These are phyloP conservation scores for Seira musarum DNA, from an alignment of 2,888 invertebrate genomes.

Conservation along the genomic window DNA sequence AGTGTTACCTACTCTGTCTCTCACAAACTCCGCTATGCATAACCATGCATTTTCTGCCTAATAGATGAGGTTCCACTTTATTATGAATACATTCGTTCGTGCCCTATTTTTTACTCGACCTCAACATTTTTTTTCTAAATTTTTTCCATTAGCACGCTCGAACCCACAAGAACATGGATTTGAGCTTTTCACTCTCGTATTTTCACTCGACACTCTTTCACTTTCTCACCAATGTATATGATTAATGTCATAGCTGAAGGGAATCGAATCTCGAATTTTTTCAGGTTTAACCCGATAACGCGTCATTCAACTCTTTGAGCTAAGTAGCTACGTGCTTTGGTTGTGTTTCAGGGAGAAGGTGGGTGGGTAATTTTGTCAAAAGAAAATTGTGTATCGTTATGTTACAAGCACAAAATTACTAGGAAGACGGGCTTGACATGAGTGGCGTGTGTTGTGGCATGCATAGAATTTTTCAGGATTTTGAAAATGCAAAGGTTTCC, in stretches of 20 bases:
- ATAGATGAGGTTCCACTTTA: too few relatives aligned
- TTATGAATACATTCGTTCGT: too few relatives aligned
- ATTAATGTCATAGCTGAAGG: slow-evolving; percentile 40
- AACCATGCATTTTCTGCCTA: too few relatives aligned
- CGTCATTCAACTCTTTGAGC: background rate
- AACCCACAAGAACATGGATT: background rate
- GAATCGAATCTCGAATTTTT: slow-evolving; percentile 28
- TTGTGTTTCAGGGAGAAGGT: slow-evolving; percentile 1
- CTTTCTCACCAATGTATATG: slow-evolving; percentile 41
- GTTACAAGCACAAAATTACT: slow-evolving; percentile 1
- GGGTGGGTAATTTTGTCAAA: background rate
- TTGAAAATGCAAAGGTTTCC: too few relatives aligned
- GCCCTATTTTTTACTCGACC: slow-evolving; percentile 22
- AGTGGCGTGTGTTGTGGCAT: slow-evolving; percentile 19
- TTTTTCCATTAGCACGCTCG: background rate
- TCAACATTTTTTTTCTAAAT: background rate
- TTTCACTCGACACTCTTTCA: slow-evolving; percentile 31
- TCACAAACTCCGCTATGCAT: too few relatives aligned
- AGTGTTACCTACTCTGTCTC: too few relatives aligned
- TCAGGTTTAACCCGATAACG: background rate
- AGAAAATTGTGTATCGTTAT: slow-evolving; percentile 11
- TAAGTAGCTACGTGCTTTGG: background rate
- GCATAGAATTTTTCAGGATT: too few relatives aligned
- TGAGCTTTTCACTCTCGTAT: slow-evolving; percentile 11
- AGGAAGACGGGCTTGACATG: too few relatives aligned